Conservation (phyloP, 2,113 vertebrate species). For the Cochlearius cochlearius region DNA sequence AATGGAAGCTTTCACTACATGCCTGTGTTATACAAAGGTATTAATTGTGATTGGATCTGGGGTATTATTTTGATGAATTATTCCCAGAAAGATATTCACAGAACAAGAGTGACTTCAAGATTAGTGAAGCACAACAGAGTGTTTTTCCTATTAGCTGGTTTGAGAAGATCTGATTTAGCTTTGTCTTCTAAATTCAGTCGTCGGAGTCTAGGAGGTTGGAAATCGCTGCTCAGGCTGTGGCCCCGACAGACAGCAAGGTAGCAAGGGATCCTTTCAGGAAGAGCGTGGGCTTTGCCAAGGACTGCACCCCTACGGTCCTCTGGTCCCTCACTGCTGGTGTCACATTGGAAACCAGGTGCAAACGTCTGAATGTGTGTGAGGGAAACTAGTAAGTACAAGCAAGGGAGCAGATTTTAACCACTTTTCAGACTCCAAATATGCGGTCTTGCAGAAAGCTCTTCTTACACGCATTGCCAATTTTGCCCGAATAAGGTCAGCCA, state of each 20-base stretch:
- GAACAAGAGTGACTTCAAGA: background rate
- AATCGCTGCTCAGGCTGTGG: rapidly evolving
- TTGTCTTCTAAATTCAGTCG: background rate
- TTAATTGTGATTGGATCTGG: constrained; percentile 1
- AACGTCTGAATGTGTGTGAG: background rate
- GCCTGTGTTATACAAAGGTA: background rate
- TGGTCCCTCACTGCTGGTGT: background rate
- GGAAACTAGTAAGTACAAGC: background rate
- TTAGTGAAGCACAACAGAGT: background rate
- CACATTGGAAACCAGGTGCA: rapidly evolving
- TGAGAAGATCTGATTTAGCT: background rate
- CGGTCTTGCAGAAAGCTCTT: background rate
- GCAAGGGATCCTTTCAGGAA: background rate
- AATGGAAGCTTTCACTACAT: background rate
- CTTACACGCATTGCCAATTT: background rate
- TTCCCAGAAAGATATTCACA: background rate
- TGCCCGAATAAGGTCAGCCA: background rate
- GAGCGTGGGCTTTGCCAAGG: background rate
- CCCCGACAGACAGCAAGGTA: background rate
- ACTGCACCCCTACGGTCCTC: background rate
- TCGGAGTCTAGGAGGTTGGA: background rate
- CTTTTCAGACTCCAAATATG: background rate
- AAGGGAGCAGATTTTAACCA: background rate
- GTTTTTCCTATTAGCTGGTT: background rate
- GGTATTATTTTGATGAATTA: background rate